A percentile compares a stretch with the other conserved stretches of the same genome.
Evolutionary conservation across 1,140 invertebrate species (phyloP).

Genomic region (Eubasilissa regina): DNA sequence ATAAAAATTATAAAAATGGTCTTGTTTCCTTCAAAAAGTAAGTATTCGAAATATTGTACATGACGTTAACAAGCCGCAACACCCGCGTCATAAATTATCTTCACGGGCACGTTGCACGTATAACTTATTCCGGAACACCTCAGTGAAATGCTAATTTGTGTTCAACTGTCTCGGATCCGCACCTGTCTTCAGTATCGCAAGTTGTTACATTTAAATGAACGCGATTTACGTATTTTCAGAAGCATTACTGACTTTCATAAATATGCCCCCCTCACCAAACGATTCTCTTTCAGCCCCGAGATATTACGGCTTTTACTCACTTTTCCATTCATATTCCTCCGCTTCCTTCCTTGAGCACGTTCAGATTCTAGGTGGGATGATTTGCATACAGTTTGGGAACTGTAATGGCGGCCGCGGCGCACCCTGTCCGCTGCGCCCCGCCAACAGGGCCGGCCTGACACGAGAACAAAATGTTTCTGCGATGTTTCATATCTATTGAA

Average conservation of each 20-base stretch:
- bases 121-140: slow-evolving; percentile 33
- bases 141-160: slow-evolving; percentile 25
- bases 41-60: no score
- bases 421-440: slow-evolving; percentile 44
- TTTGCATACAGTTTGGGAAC: slow-evolving; percentile 60
- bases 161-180: slow-evolving; percentile 1
- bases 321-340: slow-evolving; percentile 56
- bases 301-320: slow-evolving; percentile 49
- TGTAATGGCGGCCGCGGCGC: slow-evolving; percentile 44
- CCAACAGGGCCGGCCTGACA: background rate
- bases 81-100: slow-evolving; percentile 19
- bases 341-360: slow-evolving; percentile 5
- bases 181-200: slow-evolving; percentile 47
- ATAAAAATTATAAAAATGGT: no score
- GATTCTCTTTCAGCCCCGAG: slow-evolving; percentile 34
- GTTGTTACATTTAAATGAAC: slow-evolving; percentile 59
- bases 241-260: slow-evolving; percentile 56
- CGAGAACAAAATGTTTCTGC: no score
- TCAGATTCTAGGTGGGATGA: slow-evolving; percentile 50
- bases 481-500: no score
- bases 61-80: slow-evolving; percentile 21
- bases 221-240: slow-evolving; percentile 59
- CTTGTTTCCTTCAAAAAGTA: no score
- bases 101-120: background rate
- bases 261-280: slow-evolving; percentile 46